Base-by-base conservation (phyloP, 2,888 invertebrate genomes). In the Oxytorus armatus region DNA sequence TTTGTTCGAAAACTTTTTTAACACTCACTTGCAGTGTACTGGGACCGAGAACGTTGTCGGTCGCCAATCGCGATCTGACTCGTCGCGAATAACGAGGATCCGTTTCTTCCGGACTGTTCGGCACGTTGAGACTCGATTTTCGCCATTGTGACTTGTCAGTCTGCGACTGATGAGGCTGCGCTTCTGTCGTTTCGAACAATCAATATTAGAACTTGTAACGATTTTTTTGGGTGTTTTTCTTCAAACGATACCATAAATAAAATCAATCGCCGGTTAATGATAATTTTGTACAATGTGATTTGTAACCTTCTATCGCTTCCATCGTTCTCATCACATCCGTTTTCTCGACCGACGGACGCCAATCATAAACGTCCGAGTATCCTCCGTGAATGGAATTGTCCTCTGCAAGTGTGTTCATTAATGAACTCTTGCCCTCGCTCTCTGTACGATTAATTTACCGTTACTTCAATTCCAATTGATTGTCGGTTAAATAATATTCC, bases 261-360 rank as follows among this genome's bases (percentile, higher is more conserved):
- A 29, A 29, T n/a, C n/a, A n/a, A n/a, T n/a, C n/a, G n/a, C n/a
- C n/a, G n/a, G n/a, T n/a, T n/a, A n/a, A n/a, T n/a, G n/a, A n/a
- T n/a, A n/a, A n/a, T n/a, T n/a, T n/a, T n/a, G n/a, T n/a, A n/a
- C n/a, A n/a, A n/a, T n/a, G n/a, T n/a, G n/a, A n/a, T n/a, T n/a
- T n/a, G n/a, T n/a, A n/a, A 96, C 96, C 96, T 94, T 97, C 97
- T 72, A 97, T 96, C 42, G 96, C 95, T 92, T 97, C 97, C 93
- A 97, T 96, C 57, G 97, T 95, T 81, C 95, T 94, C 84, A 97
- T 96, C 39, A 97, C 96, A 92, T 97, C 97, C 3, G 95, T 95
- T 91, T 96, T 96, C 88, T 97, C 97, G 57, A 96, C 94, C 49
- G 96, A 95, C 29, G 97, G 97, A 86, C 95, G 95, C 97, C 97